These are phyloP conservation scores for Ardeotis arabs DNA, from an alignment of 2,113 vertebrate species.

Conservation along the genomic window DNA sequence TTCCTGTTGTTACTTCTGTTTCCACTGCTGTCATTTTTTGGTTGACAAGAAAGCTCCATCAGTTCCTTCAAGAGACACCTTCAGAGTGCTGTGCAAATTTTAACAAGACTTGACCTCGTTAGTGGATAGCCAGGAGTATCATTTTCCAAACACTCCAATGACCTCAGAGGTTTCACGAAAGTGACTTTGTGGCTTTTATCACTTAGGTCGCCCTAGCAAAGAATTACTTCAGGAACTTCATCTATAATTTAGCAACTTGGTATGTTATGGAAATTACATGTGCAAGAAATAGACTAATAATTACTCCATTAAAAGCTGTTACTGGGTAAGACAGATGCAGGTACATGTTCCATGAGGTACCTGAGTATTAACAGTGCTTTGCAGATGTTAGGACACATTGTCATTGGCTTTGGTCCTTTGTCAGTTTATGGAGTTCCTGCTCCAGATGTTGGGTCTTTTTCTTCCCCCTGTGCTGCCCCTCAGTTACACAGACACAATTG, in stretches of 20 bases:
- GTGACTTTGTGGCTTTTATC: background rate
- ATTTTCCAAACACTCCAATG: background rate
- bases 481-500: background rate
- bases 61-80: background rate
- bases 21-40: background rate
- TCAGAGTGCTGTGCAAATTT: background rate
- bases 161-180: background rate
- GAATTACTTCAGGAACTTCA: background rate
- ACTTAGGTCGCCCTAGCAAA: background rate
- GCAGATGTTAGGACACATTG: background rate
- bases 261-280: fast-evolving
- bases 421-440: background rate
- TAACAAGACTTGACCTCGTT: background rate
- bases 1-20: background rate
- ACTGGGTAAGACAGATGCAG: background rate
- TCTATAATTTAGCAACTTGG: background rate
- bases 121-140: background rate
- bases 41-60: background rate
- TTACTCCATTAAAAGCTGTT: background rate
- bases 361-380: background rate
- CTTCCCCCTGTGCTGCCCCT: background rate
- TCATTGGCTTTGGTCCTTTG: background rate
- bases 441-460: background rate
- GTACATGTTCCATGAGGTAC: background rate
- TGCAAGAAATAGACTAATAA: background rate